Conservation (phyloP, 2,113 vertebrate genomes). For the Lasiurus cinereus region DNA sequence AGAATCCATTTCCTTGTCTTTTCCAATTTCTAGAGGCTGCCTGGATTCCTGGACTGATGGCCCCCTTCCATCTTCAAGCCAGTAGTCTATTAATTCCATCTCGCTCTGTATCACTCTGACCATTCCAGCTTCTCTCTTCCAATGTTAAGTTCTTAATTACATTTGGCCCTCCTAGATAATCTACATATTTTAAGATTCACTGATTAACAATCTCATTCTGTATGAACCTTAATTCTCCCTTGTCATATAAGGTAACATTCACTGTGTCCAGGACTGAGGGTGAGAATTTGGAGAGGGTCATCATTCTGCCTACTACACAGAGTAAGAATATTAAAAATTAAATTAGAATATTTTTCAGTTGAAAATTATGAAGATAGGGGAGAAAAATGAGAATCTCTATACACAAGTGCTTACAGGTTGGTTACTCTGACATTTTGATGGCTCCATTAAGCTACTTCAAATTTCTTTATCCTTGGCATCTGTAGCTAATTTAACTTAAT, state of each 20-base stretch:
- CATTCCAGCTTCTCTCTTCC: background rate
- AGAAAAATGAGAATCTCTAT: background rate
- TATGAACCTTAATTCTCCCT: background rate
- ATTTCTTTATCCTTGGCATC: conserved; percentile 35
- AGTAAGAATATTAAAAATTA: background rate
- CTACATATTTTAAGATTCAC: background rate
- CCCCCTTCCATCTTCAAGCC: background rate
- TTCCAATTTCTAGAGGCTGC: background rate
- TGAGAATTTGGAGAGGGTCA: background rate
- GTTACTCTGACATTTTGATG: background rate
- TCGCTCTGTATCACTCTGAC: background rate
- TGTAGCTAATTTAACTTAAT: conserved; percentile 75
- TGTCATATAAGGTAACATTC: background rate
- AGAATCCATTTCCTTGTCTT: background rate
- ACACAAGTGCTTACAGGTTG: background rate
- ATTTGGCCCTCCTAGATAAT: background rate
- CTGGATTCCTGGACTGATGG: background rate
- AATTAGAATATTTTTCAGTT: background rate
- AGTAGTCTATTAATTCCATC: background rate
- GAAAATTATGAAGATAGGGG: background rate
- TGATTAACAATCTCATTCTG: background rate
- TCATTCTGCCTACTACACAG: background rate
- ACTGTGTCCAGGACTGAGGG: background rate
- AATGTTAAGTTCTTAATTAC: background rate
- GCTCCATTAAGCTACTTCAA: conserved; percentile 43